A percentile compares a stretch with the other conserved stretches of the same genome.
Conservation (phyloP, 2,113 vertebrate genomes). For the Hippocampus guttulatus region DNA sequence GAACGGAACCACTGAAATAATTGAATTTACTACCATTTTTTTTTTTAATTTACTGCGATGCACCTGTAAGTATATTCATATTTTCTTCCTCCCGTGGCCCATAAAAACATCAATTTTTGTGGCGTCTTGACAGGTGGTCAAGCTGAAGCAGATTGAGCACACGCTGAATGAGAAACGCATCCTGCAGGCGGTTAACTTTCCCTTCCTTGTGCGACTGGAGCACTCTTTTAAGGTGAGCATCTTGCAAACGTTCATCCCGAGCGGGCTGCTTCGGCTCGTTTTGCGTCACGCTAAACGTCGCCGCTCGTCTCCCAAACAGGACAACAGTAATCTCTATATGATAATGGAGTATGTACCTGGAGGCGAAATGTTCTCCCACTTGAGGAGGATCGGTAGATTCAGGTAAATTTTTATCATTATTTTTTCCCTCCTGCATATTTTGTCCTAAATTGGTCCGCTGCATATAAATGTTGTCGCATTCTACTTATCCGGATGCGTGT, state of each 20-base stretch:
- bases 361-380: constrained; percentile 91
- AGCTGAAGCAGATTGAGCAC: constrained; percentile 95
- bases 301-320: constrained; percentile 58
- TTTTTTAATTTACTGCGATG: no score
- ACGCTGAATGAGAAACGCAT: constrained; percentile 93
- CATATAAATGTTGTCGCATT: constrained; percentile 5
- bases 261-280: neutral
- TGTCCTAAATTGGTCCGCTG: neutral
- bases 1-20: no score
- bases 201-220: constrained; percentile 87
- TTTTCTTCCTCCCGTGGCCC: no score
- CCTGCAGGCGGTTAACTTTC: constrained; percentile 88
- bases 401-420: constrained; percentile 65
- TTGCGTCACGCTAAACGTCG: neutral
- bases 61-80: no score
- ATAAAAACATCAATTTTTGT: neutral
- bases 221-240: constrained; percentile 86
- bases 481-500: neutral
- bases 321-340: constrained; percentile 91
- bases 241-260: neutral
- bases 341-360: constrained; percentile 92
- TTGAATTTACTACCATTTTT: no score
- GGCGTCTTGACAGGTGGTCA: constrained; percentile 75
- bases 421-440: neutral
- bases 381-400: constrained; percentile 89